phyloP scores from a whole-genome alignment of 2,113 vertebrate species.

The Typhlomys cinereus region DNA sequence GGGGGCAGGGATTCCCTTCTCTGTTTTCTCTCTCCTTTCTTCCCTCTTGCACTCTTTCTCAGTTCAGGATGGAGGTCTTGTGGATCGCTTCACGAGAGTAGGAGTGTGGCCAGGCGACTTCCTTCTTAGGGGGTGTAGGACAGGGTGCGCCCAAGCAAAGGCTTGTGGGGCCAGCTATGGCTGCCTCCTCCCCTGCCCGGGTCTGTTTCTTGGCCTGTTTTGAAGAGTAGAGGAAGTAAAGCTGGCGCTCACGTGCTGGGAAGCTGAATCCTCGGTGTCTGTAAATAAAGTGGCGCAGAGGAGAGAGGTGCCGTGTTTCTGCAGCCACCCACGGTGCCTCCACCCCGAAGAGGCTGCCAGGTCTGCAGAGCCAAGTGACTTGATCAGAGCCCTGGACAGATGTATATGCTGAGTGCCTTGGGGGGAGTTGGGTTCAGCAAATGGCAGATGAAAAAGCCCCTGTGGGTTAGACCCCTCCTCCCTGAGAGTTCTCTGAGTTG shows the following conservation, averaged over 20 bases:
- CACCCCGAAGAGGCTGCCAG: not conserved
- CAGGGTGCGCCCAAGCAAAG: fast-evolving
- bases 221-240: not conserved
- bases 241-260: fast-evolving
- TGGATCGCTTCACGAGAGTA: fast-evolving
- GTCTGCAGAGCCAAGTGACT: fast-evolving
- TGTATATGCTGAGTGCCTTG: fast-evolving
- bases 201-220: not conserved
- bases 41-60: too few relatives aligned
- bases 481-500: not conserved
- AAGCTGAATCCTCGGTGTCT: not conserved
- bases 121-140: fast-evolving
- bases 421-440: not conserved
- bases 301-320: fast-evolving
- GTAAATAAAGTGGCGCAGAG: fast-evolving
- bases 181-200: not conserved
- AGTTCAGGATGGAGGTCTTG: fast-evolving
- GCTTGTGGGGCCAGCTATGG: fast-evolving
- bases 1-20: too few relatives aligned
- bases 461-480: not conserved
- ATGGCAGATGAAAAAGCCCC: not conserved
- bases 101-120: fast-evolving
- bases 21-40: too few relatives aligned
- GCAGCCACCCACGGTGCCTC: fast-evolving
- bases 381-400: fast-evolving